Conservation (phyloP, 1,140 invertebrate genomes). For the Battus philenor region DNA sequence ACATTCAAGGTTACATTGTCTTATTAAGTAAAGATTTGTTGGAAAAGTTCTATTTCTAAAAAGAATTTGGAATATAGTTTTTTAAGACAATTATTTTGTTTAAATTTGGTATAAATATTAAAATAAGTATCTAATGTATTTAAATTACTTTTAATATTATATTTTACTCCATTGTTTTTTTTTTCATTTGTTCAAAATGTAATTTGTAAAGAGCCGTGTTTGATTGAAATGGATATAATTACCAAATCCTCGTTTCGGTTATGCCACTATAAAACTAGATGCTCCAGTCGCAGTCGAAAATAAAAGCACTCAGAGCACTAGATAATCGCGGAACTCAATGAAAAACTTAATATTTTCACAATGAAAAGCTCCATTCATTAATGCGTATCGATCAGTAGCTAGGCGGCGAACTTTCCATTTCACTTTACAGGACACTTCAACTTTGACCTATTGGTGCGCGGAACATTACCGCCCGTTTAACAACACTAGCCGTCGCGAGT, state of each 20-base stretch:
- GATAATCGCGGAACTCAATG: neutral
- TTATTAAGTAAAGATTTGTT: too few species aligned
- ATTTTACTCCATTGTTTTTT: neutral
- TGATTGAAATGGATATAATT: slow-evolving; percentile 11
- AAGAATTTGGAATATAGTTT: neutral
- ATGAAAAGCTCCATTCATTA: slow-evolving; percentile 45
- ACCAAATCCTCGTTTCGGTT: slow-evolving; percentile 3
- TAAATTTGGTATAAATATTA: neutral
- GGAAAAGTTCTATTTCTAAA: neutral
- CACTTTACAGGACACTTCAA: slow-evolving; percentile 39
- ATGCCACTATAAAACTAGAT: slow-evolving; percentile 7
- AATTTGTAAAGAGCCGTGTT: too few species aligned
- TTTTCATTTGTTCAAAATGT: neutral
- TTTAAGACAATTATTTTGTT: neutral
- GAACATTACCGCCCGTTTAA: neutral
- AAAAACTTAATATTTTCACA: slow-evolving; percentile 26
- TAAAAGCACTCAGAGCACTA: neutral
- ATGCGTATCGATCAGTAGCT: slow-evolving; percentile 49
- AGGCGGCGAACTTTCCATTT: slow-evolving; percentile 58
- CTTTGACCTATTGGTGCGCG: slow-evolving; percentile 15
- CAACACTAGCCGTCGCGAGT: slow-evolving; percentile 13
- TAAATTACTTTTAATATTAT: neutral
- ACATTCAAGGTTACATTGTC: too few species aligned
- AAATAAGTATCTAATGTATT: neutral
- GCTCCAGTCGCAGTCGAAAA: neutral